Evolutionary conservation across 2,888 invertebrate genomes (phyloP), one percentile per base, ranked within the genome.

Genomic region (Meloe dianella): DNA sequence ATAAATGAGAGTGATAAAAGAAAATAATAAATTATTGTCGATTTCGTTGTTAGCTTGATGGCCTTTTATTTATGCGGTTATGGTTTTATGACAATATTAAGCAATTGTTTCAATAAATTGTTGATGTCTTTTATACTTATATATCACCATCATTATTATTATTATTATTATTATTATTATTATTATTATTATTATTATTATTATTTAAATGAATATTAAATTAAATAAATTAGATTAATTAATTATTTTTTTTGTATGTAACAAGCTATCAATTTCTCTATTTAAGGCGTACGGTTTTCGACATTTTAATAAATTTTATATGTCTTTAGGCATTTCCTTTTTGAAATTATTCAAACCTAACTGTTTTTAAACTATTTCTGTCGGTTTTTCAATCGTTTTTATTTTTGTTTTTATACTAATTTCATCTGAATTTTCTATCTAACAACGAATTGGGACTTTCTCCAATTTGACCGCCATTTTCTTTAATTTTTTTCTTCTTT

Each of bases 71-170:
- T 17, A 38, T 38, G 38, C 38, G 38, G 38, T 38, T 38, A 38
- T 38, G n/a, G 14, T 38, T 38, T 38, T 38, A 38, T 38, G 38
- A 38, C 38, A 38, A 38, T 38, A 38, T 38, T 38, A 47, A 47
- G 47, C 47, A 47, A 47, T 47, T 47, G 47, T 47, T 47, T 47
- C 47, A 47, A 47, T 47, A 47, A 47, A 47, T 47, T 47, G 47
- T 47, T 47, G 17, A 4, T 47, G 20, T 47, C 20, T 47, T 20
- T n/a, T n/a, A n/a, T n/a, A n/a, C n/a, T n/a, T n/a, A n/a, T n/a
- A n/a, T n/a, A n/a, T n/a, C n/a, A n/a, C n/a, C n/a, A n/a, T n/a
- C n/a, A 47, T 17, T 47, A 17, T 47, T 41, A 41, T 41, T 8
- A 47, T 9, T 20, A 47, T 47, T 20, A 47, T 47, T 20, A 47